A percentile compares a stretch with the other conserved stretches of the same genome.
These are phyloP conservation scores for Forbesichthys agassizii DNA, from an alignment of 2,113 vertebrate genomes.

Conservation along the genomic window DNA sequence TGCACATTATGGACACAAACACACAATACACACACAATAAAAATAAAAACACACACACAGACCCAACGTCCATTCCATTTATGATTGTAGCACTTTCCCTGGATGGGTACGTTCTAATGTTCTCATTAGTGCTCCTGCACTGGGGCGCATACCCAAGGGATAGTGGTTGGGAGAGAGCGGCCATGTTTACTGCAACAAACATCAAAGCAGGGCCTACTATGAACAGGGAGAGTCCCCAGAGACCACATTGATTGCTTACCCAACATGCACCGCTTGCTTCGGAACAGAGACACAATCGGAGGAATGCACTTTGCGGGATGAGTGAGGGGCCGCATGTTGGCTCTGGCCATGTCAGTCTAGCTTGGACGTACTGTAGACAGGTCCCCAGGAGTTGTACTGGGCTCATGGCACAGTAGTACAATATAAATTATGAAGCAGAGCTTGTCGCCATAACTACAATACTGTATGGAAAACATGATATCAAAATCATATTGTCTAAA, in stretches of 20 bases:
- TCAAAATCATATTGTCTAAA: no score
- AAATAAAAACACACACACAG: slow-evolving; percentile 35
- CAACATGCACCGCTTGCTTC: slow-evolving; percentile 62
- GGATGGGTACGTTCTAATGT: slow-evolving; percentile 75
- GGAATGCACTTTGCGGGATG: slow-evolving; percentile 20
- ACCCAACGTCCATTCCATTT: slow-evolving; percentile 68
- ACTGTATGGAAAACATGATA: no score
- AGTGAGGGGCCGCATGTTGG: slow-evolving; percentile 16
- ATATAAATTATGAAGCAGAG: no score
- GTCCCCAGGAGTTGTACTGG: no score
- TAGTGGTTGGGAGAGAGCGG: slow-evolving; percentile 58
- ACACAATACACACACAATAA: slow-evolving; percentile 14
- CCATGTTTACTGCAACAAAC: slow-evolving; percentile 74
- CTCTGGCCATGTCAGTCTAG: slow-evolving; percentile 4
- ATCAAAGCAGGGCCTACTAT: slow-evolving; percentile 68
- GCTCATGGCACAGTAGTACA: no score
- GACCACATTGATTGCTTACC: slow-evolving; percentile 63
- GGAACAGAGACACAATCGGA: slow-evolving; percentile 46
- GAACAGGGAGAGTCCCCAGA: slow-evolving; percentile 58
- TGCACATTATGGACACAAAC: not conserved
- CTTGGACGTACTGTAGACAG: slow-evolving; percentile 1
- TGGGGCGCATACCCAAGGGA: slow-evolving; percentile 65
- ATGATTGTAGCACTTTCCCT: slow-evolving; percentile 72
- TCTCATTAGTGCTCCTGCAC: slow-evolving; percentile 78
- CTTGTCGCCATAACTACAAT: no score